Percentiles rank a stretch among this genome's conserved stretches.
Conservation (phyloP, 2,888 invertebrate species). For the Andricus quercusramuli region DNA sequence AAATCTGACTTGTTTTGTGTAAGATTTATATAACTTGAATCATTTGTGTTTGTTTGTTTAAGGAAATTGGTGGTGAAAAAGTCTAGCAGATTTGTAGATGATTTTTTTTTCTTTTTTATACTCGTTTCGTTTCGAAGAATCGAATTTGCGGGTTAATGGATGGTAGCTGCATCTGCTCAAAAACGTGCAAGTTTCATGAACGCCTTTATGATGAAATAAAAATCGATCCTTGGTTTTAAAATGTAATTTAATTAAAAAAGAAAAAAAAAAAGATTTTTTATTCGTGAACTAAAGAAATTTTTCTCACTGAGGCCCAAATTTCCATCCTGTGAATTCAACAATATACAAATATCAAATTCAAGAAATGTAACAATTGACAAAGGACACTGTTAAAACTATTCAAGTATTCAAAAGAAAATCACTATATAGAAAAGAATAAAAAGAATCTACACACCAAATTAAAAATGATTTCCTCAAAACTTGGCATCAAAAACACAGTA, state of each 20-base stretch:
- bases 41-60: not conserved
- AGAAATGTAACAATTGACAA: not conserved
- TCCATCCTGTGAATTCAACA: not conserved
- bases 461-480: not conserved
- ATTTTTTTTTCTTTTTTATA: not conserved
- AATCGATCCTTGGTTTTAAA: not conserved
- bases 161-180: conserved; percentile 45
- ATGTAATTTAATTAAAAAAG: too few relatives aligned
- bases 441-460: not conserved
- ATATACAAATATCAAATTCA: not conserved
- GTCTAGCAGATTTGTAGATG: conserved; percentile 12
- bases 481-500: too few relatives aligned
- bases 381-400: not conserved
- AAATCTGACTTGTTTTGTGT: not conserved
- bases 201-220: not conserved
- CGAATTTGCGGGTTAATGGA: conserved; percentile 18
- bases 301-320: not conserved
- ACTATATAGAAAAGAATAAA: not conserved
- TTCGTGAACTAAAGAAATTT: too few relatives aligned
- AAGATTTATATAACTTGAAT: not conserved
- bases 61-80: conserved; percentile 2
- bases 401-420: not conserved
- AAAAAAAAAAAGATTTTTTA: too few relatives aligned
- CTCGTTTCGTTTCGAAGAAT: not conserved
- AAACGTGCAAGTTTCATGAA: conserved; percentile 1